Evolutionary conservation across 2,888 invertebrate genomes (phyloP), one percentile per base, ranked within the genome.

Genomic region (Amblyteles armatorius): DNA sequence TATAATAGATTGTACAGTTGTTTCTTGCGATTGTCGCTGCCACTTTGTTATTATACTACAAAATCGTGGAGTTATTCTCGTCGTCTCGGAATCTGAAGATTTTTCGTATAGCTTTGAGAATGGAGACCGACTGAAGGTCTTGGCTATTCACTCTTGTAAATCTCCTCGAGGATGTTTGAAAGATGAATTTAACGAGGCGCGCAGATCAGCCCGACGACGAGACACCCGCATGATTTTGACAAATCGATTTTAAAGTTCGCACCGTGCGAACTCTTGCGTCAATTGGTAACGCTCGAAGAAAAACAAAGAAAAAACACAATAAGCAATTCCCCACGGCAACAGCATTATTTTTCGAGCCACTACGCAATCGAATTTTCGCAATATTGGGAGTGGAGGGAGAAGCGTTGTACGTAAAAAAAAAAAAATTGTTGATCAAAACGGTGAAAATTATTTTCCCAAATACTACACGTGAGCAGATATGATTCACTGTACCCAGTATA

Each of bases 201-300:
- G 1, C 44, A 63, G 5, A 63, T 63, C 7, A 16, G 5, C 4
- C 9, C 36, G 6, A 71, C 5, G 48, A 48, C 22, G 16, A 48
- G 48, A 19, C 6, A 79, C 67, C 84, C 82, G 84, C 79, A 76
- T 52, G 48, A 79, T 44, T 79, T 76, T 19, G 50, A 57, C 52
- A 60, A 79, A 84, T 74, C 69, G 74, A 82, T 79, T 74, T 81
- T 65, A 78, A 68, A 52, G 63, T 63, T 65, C 60, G 36, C 55
- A 22, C 26, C 22, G n/a, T 5, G 48, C 36, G 36, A 33, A 9
- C 72, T 52, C n/a, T 63, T 55, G 50, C 19, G 52, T 36, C 63
- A 69, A 63, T 55, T 36, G 63, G 76, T 16, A 71, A 60, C 26
- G 67, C 60, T 76, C 65, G 65, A 80, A 52, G 6, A 48, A 74